Percentiles rank a stretch among this genome's conserved stretches.
Evolutionary conservation across 2,797 vertebrate genomes (phyloP).

Genomic region (Crenuchus spilurus): DNA sequence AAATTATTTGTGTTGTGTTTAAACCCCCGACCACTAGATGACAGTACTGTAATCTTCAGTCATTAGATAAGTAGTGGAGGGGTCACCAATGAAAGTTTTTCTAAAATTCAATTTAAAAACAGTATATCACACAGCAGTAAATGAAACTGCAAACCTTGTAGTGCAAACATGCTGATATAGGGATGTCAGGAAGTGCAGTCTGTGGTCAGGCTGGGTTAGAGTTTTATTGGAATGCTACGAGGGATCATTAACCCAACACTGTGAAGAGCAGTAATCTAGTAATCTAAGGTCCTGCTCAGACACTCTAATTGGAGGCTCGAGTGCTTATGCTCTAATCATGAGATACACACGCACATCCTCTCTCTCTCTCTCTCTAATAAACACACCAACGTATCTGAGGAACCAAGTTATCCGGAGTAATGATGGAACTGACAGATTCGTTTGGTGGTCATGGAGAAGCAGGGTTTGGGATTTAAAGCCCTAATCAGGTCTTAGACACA

Average conservation of each 20-base stretch:
- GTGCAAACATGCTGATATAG: too few relatives aligned
- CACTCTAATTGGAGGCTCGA: constrained; percentile 33
- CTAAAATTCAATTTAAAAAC: too few relatives aligned
- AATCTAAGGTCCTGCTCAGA: constrained; percentile 19
- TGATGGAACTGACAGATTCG: not conserved
- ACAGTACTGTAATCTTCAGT: too few relatives aligned
- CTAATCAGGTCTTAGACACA: too few relatives aligned
- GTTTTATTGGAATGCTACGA: not conserved
- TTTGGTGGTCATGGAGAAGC: not conserved
- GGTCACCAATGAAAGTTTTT: too few relatives aligned
- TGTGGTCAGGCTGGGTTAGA: not conserved
- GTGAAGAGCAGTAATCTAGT: constrained; percentile 40
- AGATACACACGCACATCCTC: not conserved
- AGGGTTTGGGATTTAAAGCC: not conserved
- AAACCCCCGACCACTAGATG: too few relatives aligned
- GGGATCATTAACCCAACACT: constrained; percentile 1
- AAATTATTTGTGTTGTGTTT: too few relatives aligned
- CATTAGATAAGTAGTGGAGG: too few relatives aligned
- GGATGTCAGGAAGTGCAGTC: not conserved
- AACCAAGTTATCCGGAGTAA: not conserved
- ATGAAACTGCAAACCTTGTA: too few relatives aligned
- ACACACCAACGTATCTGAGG: constrained; percentile 12
- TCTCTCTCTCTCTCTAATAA: not conserved
- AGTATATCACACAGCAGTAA: too few relatives aligned
- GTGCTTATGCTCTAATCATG: constrained; percentile 41